Conservation (phyloP, 2,797 vertebrate genomes). For the Alectoris magna region DNA sequence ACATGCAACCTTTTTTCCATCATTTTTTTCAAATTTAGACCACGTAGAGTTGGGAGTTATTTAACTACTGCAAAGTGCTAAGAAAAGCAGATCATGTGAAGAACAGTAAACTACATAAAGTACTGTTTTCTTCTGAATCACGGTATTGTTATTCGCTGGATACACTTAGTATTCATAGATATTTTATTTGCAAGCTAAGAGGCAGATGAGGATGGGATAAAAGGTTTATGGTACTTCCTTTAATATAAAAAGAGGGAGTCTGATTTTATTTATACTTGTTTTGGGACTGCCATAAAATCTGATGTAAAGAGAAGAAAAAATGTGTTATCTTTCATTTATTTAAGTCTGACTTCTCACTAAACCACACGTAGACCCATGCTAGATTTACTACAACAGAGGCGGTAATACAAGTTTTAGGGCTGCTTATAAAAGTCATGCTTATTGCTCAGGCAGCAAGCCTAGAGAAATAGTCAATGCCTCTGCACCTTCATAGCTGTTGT, state of each 20-base stretch:
- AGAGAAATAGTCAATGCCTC: neutral
- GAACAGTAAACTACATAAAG: neutral
- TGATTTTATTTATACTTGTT: neutral
- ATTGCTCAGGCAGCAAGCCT: neutral
- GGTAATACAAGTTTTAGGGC: neutral
- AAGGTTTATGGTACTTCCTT: neutral
- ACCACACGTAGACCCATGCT: neutral
- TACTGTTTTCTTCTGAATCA: neutral
- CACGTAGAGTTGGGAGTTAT: neutral
- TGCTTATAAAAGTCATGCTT: neutral
- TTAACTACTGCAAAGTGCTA: constrained; percentile 1
- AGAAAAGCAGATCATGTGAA: neutral
- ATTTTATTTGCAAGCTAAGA: constrained; percentile 5
- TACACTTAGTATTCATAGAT: constrained; percentile 23
- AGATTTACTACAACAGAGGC: neutral
- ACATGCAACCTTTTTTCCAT: neutral
- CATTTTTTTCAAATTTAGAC: neutral
- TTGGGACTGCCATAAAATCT: neutral
- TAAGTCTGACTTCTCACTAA: neutral
- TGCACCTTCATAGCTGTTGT: neutral
- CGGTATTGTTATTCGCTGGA: neutral
- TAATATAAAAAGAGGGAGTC: neutral
- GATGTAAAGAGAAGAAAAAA: neutral
- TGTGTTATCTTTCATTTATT: neutral
- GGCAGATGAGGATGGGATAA: neutral